Conservation (phyloP, 2,888 invertebrate species). For the Horisme vitalbata region DNA sequence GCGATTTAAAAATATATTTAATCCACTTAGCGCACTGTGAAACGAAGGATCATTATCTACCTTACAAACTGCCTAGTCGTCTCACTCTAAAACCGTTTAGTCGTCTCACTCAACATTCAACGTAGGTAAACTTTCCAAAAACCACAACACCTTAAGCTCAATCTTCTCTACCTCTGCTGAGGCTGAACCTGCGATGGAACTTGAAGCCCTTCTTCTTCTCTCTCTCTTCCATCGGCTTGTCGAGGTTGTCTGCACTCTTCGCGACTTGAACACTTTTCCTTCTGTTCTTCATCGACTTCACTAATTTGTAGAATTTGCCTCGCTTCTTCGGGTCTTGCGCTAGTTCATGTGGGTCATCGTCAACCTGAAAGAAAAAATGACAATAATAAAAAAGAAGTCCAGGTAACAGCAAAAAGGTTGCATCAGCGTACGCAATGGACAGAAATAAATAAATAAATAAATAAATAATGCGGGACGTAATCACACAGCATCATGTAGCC, state of each 20-base stretch:
- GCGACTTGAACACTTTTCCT: conserved; percentile 77
- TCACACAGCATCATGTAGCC: no score
- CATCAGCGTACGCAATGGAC: neutral
- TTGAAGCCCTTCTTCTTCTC: conserved; percentile 72
- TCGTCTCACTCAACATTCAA: conserved; percentile 9
- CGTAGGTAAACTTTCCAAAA: conserved; percentile 20
- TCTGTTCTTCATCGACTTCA: conserved; percentile 76
- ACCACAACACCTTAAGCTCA: conserved; percentile 44
- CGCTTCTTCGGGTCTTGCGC: conserved; percentile 66
- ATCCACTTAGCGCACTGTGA: no score
- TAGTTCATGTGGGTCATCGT: conserved; percentile 60
- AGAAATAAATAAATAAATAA: neutral
- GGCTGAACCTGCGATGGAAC: conserved; percentile 73
- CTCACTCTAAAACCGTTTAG: neutral
- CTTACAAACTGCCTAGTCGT: neutral
- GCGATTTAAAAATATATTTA: no score
- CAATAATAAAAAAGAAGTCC: no score
- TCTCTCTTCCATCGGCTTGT: conserved; percentile 62
- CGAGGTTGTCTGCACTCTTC: conserved; percentile 73
- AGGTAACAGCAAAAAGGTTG: no score
- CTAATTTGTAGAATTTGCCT: conserved; percentile 74
- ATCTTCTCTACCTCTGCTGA: conserved; percentile 72
- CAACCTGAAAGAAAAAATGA: conserved; percentile 37
- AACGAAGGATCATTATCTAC: neutral
- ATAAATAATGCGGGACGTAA: no score